Percentiles rank a stretch among this genome's conserved stretches.
Conservation (phyloP, 2,797 vertebrate genomes). For the Lateolabrax maculatus region DNA sequence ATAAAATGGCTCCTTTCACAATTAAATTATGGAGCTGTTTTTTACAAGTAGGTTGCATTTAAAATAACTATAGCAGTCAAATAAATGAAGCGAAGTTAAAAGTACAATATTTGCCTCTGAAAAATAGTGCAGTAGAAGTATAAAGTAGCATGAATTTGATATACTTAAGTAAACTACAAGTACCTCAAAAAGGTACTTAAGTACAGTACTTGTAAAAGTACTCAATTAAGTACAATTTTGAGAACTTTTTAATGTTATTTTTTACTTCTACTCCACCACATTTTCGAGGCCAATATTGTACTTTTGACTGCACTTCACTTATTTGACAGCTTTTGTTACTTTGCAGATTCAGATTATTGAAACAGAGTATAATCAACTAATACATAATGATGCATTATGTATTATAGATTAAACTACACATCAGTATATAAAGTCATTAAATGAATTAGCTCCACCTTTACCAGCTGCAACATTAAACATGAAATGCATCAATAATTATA, state of each 20-base stretch:
- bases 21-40: too few species aligned
- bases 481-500: background rate
- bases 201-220: background rate
- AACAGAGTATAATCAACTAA: background rate
- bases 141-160: too few species aligned
- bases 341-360: background rate
- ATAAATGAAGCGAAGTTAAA: too few species aligned
- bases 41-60: too few species aligned
- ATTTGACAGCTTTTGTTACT: background rate
- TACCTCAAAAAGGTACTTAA: too few species aligned
- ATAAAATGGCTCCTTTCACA: too few species aligned
- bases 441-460: background rate
- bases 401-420: background rate
- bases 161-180: too few species aligned
- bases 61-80: too few species aligned
- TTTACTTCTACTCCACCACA: background rate
- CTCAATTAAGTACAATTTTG: background rate
- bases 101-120: too few species aligned
- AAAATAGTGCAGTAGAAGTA: too few species aligned
- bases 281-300: background rate
- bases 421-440: background rate
- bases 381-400: background rate
- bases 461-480: background rate
- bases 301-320: background rate
- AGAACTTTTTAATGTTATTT: background rate